phyloP scores from a whole-genome alignment of 2,888 invertebrate genomes.

The Autographa gamma region DNA sequence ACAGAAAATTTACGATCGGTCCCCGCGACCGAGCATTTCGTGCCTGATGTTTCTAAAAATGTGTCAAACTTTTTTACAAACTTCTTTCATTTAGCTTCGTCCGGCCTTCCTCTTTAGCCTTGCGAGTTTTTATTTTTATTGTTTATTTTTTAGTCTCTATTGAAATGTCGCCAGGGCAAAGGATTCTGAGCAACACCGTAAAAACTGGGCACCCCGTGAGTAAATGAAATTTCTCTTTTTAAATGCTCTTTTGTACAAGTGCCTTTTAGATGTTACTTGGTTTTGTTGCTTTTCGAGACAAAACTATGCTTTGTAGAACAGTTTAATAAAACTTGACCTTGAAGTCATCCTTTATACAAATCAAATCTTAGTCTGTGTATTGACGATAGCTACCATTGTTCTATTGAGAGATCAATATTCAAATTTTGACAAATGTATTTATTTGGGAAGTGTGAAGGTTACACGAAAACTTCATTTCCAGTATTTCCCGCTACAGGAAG shows the following conservation, averaged over 20 bases:
- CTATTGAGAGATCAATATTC: not conserved
- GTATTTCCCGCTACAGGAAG: conserved; percentile 46
- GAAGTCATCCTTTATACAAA: conserved; percentile 3
- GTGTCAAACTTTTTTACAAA: conserved; percentile 89
- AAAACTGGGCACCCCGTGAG: conserved; percentile 76
- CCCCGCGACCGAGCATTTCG: conserved; percentile 83
- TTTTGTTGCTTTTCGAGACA: conserved; percentile 49
- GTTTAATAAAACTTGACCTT: conserved; percentile 19
- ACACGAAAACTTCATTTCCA: conserved; percentile 46
- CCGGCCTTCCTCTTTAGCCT: conserved; percentile 85
- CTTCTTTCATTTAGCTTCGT: conserved; percentile 87
- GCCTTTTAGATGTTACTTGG: conserved; percentile 43
- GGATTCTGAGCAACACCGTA: conserved; percentile 77
- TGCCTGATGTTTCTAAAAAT: conserved; percentile 89
- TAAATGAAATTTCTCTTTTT: conserved; percentile 79
- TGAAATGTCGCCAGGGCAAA: conserved; percentile 82
- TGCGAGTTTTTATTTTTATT: conserved; percentile 83
- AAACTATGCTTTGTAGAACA: conserved; percentile 11
- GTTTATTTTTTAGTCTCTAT: conserved; percentile 86
- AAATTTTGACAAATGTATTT: conserved; percentile 10
- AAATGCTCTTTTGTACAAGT: conserved; percentile 63
- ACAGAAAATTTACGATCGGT: conserved; percentile 85
- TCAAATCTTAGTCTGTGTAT: not conserved
- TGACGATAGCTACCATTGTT: not conserved
- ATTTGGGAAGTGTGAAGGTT: conserved; percentile 43